Conservation (phyloP, 2,888 invertebrate species). For the Thecophora atra region DNA sequence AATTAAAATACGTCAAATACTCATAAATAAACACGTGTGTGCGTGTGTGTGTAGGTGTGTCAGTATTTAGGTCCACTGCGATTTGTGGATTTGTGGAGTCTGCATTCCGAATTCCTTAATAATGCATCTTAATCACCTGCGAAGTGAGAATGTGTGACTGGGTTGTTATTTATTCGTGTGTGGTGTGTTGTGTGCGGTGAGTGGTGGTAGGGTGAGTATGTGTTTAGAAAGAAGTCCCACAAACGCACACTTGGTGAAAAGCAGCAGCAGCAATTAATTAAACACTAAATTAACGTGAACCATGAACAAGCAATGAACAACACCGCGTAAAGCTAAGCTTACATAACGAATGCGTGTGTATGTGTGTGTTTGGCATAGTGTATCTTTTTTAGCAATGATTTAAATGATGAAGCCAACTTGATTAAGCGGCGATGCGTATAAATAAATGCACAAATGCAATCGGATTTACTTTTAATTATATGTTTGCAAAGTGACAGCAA, state of each 20-base stretch:
- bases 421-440: conserved; percentile 36
- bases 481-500: conserved; percentile 29
- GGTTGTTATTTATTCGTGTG: not conserved
- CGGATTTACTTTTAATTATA: conserved; percentile 35
- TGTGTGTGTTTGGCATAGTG: conserved; percentile 4
- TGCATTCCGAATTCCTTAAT: conserved; percentile 6
- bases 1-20: not conserved
- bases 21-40: not conserved
- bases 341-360: not conserved
- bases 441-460: conserved; percentile 32
- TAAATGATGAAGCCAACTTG: conserved; percentile 35
- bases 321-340: not conserved
- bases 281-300: conserved; percentile 30
- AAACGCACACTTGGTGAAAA: conserved; percentile 29
- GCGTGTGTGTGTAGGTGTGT: too few species aligned
- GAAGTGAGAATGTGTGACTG: not conserved
- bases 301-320: not conserved
- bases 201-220: not conserved
- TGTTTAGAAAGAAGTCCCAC: conserved; percentile 3
- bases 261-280: conserved; percentile 28
- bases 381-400: not conserved
- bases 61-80: not conserved
- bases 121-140: not conserved
- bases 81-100: not conserved
- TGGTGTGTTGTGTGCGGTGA: too few species aligned